phyloP scores from a whole-genome alignment of 2,888 invertebrate genomes.

The Drosophila cracens region DNA sequence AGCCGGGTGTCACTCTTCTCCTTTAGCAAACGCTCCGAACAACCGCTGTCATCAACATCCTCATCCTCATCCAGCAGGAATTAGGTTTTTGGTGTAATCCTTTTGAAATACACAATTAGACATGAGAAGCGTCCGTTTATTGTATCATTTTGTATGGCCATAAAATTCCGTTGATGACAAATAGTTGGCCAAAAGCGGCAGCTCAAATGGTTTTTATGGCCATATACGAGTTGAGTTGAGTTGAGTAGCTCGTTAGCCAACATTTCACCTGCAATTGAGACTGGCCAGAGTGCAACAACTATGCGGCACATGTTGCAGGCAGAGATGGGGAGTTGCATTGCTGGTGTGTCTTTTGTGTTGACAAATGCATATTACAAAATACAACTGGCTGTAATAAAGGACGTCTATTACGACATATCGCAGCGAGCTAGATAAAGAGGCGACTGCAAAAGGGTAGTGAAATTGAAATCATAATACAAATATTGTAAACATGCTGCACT shows the following conservation, averaged over 20 bases:
- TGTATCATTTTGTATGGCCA: constrained; percentile 36
- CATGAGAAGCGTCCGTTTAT: constrained; percentile 14
- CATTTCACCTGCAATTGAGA: constrained; percentile 55
- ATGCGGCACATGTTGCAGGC: constrained; percentile 14
- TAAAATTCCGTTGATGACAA: constrained; percentile 50
- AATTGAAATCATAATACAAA: constrained; percentile 63
- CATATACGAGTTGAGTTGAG: constrained; percentile 37
- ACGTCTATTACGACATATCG: constrained; percentile 68
- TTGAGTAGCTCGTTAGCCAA: constrained; percentile 51
- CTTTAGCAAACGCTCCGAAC: not conserved
- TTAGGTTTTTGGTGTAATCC: not conserved
- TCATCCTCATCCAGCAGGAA: not conserved
- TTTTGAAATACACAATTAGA: constrained; percentile 11
- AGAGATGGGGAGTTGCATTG: constrained; percentile 9
- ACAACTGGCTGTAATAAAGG: constrained; percentile 72
- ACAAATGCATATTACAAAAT: constrained; percentile 74
- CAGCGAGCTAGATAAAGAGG: constrained; percentile 2
- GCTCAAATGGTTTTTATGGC: constrained; percentile 28
- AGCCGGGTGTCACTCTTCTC: constrained; percentile 30
- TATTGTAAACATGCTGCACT: constrained; percentile 72
- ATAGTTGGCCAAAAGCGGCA: constrained; percentile 37
- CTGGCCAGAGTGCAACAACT: constrained; percentile 19
- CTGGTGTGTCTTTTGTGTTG: constrained; percentile 64
- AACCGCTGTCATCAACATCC: not conserved
- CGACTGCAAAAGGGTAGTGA: constrained; percentile 24